phyloP scores from a whole-genome alignment of 2,888 invertebrate genomes.

The Nomada fucata region DNA sequence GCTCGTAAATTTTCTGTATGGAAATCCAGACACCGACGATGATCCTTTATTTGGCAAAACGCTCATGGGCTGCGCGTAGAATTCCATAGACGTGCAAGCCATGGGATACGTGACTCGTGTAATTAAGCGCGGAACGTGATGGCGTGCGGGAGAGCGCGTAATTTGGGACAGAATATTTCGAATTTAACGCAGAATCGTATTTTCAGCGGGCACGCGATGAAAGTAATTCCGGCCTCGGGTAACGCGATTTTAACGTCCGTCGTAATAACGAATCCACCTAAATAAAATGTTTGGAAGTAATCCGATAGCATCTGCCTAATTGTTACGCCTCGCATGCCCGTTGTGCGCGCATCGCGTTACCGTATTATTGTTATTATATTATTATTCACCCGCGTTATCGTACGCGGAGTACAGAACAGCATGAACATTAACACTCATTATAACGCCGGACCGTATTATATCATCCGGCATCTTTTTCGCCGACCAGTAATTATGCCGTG shows the following conservation, averaged over 20 bases:
- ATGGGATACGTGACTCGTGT: constrained; percentile 39
- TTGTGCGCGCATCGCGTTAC: constrained; percentile 1
- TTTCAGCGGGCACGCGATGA: constrained; percentile 22
- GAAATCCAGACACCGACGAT: constrained; percentile 6
- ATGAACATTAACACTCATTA: constrained; percentile 3
- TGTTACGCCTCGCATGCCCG: constrained; percentile 7
- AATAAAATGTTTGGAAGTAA: constrained; percentile 40
- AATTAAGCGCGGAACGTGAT: constrained; percentile 31
- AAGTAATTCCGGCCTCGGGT: constrained; percentile 28
- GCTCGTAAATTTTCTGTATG: constrained; percentile 18
- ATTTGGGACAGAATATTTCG: constrained; percentile 35
- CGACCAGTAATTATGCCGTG: background rate
- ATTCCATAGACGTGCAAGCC: constrained; percentile 30
- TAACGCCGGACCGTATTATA: constrained; percentile 4
- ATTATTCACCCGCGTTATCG: constrained; percentile 26
- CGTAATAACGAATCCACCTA: constrained; percentile 2
- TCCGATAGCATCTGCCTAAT: constrained; percentile 19
- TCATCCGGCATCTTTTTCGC: background rate
- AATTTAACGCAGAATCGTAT: constrained; percentile 34
- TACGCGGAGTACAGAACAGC: constrained; percentile 23
- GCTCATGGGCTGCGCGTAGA: constrained; percentile 25
- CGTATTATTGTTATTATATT: constrained; percentile 27
- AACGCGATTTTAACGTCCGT: constrained; percentile 25
- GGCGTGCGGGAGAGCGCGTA: background rate
- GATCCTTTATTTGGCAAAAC: constrained; percentile 44